These are phyloP conservation scores for Bos indicus DNA, from an alignment of 2,113 vertebrate genomes.

Conservation along the genomic window DNA sequence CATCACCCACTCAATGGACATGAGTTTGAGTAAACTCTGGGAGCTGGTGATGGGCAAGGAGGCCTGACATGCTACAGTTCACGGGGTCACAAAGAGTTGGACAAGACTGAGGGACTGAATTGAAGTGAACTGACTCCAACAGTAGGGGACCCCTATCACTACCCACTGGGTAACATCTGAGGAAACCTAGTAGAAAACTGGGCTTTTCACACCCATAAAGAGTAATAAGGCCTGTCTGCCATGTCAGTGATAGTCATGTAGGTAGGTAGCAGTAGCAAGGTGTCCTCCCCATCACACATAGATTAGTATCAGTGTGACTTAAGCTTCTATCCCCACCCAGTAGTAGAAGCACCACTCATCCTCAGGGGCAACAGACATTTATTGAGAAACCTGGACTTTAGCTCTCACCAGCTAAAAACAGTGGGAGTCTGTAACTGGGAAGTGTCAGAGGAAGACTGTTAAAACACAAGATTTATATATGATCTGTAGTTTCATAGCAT, in stretches of 20 bases:
- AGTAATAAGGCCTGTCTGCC: not conserved
- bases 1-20: not conserved
- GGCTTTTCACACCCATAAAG: not conserved
- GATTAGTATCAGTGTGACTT: not conserved
- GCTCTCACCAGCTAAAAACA: not conserved
- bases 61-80: not conserved
- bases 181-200: not conserved
- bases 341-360: accelerated
- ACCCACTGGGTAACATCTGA: not conserved
- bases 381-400: not conserved
- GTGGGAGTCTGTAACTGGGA: accelerated
- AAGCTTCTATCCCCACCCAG: not conserved
- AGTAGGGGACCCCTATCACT: not conserved
- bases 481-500: not conserved
- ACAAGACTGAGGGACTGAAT: not conserved
- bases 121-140: not conserved
- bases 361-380: accelerated
- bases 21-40: not conserved
- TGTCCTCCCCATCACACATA: accelerated
- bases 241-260: accelerated
- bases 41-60: not conserved
- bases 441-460: not conserved
- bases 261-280: not conserved
- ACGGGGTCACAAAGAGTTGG: not conserved
- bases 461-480: not conserved